Evolutionary conservation across 2,888 invertebrate species (phyloP), one percentile per base, ranked within the genome.

Genomic region (Eurytoma adleriae): DNA sequence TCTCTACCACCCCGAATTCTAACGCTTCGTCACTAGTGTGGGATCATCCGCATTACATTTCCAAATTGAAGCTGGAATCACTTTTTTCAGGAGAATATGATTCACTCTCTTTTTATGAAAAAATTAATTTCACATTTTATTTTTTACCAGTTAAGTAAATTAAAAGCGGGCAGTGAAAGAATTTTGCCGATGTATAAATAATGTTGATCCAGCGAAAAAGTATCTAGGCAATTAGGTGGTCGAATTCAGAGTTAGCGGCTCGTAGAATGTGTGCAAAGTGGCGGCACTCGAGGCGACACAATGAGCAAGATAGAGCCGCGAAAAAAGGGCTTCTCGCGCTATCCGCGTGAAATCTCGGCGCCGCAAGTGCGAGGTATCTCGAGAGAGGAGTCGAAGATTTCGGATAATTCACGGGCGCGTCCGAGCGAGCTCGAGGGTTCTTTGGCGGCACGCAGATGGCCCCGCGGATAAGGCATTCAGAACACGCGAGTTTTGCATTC

Each of bases 371-470:
- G 83, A 86, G 84, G 87, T 89, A 90, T 90, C 87, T 83, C 85
- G 86, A 90, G 89, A 90, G 84, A 85, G 88, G 86, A 85, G 85
- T 86, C 80, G 84, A 84, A 88, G 89, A 89, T 89, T 87, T 86
- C 68, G 87, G 90, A 90, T 90, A 90, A 90, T 90, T 90, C 86
- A 83, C 84, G 84, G 84, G 85, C 87, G 90, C 90, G 90, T 90
- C 87, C 89, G 85, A 85, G 87, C 90, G 89, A 83, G 88, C 85
- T 89, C 86, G 85, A 90, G 90, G 88, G 89, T 86, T 85, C 89
- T 90, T 40, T 7, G 40, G 86, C 84, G 88, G 89, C 88, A 67
- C n/a, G 27, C 18, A 56, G 69, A 76, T 70, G 77, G 68, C 24
- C 59, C 52, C 68, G 72, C 62, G 86, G 89, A 90, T 90, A 90